Conservation (phyloP, 2,888 invertebrate species). For the Dasysyrphus albostriatus region DNA sequence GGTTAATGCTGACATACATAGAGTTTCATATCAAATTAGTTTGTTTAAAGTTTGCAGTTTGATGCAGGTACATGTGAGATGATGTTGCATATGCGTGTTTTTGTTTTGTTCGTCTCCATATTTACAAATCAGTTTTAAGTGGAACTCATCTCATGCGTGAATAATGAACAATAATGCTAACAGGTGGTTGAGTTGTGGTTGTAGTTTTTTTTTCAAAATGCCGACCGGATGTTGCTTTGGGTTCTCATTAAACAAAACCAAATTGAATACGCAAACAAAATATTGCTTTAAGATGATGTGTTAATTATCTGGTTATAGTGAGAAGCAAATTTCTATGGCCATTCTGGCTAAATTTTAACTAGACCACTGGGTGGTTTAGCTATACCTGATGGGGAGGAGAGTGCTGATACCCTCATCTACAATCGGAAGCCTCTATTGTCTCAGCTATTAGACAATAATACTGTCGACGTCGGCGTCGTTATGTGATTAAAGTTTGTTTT, state of each 20-base stretch:
- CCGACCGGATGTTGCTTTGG: slow-evolving; percentile 13
- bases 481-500: not conserved
- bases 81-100: slow-evolving; percentile 15
- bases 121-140: slow-evolving; percentile 28
- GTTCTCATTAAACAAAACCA: not conserved
- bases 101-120: slow-evolving; percentile 1
- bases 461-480: not conserved
- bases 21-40: not conserved
- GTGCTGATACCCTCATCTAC: not conserved
- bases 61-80: not conserved
- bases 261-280: not conserved
- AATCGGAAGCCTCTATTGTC: not conserved
- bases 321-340: not conserved
- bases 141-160: slow-evolving; percentile 48
- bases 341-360: not conserved
- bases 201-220: slow-evolving; percentile 8
- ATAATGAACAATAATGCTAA: slow-evolving; percentile 29
- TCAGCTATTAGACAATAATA: not conserved
- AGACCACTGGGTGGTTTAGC: not conserved
- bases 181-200: not conserved
- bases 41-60: not conserved
- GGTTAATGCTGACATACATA: not conserved
- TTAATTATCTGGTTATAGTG: too few relatives aligned
- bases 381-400: not conserved
- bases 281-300: not conserved